Percentiles rank a stretch among this genome's conserved stretches.
phyloP scores from a whole-genome alignment of 2,888 invertebrate species.

The Himalopsyche tibetana region DNA sequence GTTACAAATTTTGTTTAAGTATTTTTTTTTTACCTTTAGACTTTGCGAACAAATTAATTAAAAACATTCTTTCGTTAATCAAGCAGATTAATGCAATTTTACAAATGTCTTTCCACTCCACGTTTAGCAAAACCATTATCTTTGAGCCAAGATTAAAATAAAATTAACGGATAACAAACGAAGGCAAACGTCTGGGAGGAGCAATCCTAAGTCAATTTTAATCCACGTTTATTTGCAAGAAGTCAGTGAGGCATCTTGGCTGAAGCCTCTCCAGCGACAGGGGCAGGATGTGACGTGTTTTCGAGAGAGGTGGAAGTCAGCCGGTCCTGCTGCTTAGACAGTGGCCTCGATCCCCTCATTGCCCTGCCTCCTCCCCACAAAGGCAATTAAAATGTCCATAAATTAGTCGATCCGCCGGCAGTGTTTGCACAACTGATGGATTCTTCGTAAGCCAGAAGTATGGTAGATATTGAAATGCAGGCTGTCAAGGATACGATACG shows the following conservation, averaged over 20 bases:
- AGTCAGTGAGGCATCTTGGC: conserved; percentile 7
- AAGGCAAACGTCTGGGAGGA: not conserved
- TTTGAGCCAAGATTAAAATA: not conserved
- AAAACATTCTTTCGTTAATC: too few relatives aligned
- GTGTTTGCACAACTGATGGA: conserved; percentile 64
- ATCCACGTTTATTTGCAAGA: conserved; percentile 42
- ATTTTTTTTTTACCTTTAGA: too few relatives aligned
- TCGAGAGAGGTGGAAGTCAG: conserved; percentile 11
- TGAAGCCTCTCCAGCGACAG: conserved; percentile 6
- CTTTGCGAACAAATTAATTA: too few relatives aligned
- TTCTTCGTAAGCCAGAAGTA: conserved; percentile 46
- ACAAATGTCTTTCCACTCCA: not conserved
- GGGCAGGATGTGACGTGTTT: conserved; percentile 41
- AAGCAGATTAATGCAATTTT: too few relatives aligned
- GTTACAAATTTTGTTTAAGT: too few relatives aligned
- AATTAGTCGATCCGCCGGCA: conserved; percentile 61
- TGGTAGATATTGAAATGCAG: not conserved
- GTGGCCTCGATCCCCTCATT: not conserved
- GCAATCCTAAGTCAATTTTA: conserved; percentile 40
- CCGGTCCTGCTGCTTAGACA: conserved; percentile 12
- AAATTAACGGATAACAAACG: conserved; percentile 16
- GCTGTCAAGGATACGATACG: not conserved
- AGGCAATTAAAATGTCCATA: conserved; percentile 66
- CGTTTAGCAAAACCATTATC: not conserved
- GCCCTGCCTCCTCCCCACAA: conserved; percentile 57